phyloP scores from a whole-genome alignment of 1,140 invertebrate species.

The silkworm (Bombyx mori) region DNA sequence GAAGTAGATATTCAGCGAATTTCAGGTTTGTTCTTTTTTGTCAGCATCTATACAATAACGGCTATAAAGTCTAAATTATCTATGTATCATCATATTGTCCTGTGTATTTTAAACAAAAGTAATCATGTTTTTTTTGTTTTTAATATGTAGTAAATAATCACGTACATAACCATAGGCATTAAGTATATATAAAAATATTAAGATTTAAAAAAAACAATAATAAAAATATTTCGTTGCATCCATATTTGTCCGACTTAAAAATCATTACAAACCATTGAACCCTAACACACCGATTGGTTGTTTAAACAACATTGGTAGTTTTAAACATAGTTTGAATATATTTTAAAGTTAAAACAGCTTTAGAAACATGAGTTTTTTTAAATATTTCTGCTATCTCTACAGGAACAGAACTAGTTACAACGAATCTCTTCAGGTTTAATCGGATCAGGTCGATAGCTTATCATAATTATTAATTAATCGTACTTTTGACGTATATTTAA shows the following conservation, averaged over 20 bases:
- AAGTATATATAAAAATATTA: not conserved
- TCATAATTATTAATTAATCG: conserved; percentile 20
- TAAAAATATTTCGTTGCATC: conserved; percentile 20
- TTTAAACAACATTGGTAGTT: conserved; percentile 48
- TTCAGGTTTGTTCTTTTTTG: too few relatives aligned
- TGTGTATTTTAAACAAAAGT: too few relatives aligned
- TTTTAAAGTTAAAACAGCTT: conserved; percentile 5
- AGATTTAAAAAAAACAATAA: not conserved
- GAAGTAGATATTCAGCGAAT: too few relatives aligned
- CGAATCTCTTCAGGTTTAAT: conserved; percentile 9
- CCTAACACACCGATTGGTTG: conserved; percentile 50
- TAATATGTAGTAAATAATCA: too few relatives aligned
- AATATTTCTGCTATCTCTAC: conserved; percentile 6
- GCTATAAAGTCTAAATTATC: too few relatives aligned
- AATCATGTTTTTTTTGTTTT: too few relatives aligned
- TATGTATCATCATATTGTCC: too few relatives aligned
- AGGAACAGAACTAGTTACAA: conserved; percentile 2
- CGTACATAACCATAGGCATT: not conserved
- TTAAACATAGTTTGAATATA: conserved; percentile 15
- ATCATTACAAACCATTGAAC: conserved; percentile 54
- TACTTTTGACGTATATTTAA: conserved; percentile 2
- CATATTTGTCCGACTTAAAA: conserved; percentile 29
- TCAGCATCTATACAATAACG: too few relatives aligned
- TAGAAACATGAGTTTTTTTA: conserved; percentile 1
- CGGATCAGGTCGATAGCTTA: conserved; percentile 14